Conservation (phyloP, 2,797 vertebrate species). For the Sylvia borin region DNA sequence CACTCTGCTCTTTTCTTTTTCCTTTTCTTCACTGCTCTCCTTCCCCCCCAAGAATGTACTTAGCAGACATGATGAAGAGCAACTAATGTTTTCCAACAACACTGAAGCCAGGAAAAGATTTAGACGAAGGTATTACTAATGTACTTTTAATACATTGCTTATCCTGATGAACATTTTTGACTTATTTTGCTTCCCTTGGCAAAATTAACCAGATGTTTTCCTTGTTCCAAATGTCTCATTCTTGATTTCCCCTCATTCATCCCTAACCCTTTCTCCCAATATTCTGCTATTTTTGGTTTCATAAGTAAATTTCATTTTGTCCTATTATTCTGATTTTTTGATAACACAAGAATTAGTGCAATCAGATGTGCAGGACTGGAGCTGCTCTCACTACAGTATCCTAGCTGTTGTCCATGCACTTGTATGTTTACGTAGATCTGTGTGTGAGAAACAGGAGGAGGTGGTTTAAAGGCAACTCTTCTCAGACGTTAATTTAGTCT, state of each 20-base stretch:
- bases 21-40: background rate
- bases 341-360: background rate
- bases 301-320: background rate
- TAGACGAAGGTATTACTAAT: conserved; percentile 38
- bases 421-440: background rate
- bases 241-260: background rate
- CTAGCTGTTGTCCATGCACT: background rate
- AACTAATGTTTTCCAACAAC: conserved; percentile 42
- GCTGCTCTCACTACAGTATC: background rate
- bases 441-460: background rate
- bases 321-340: background rate
- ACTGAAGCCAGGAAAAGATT: conserved; percentile 39
- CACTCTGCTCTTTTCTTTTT: conserved; percentile 39
- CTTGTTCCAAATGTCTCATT: background rate
- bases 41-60: background rate
- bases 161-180: background rate
- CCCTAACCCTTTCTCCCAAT: background rate
- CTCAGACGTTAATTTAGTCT: background rate
- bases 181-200: background rate
- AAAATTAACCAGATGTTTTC: conserved; percentile 17
- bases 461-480: background rate
- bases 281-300: background rate
- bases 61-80: conserved; percentile 27
- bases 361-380: background rate
- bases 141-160: background rate